A percentile compares a stretch with the other conserved stretches of the same genome.
Evolutionary conservation across 2,888 invertebrate species (phyloP).

Genomic region (Thera britannica): DNA sequence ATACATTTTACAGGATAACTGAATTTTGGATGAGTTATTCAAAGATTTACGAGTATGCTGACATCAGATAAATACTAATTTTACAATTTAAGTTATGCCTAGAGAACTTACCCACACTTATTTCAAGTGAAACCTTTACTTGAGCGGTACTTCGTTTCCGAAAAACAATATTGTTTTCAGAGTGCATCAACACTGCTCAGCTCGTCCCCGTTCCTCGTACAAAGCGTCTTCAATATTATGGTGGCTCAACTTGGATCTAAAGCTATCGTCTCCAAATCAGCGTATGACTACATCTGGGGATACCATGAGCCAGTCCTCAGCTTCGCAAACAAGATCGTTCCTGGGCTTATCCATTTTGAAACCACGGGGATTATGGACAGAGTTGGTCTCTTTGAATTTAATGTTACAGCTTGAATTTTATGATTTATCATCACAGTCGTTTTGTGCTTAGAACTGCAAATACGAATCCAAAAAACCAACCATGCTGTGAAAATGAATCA

Average conservation of each 20-base stretch:
- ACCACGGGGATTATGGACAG: constrained; percentile 90
- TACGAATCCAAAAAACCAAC: neutral
- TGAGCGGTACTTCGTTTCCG: too few relatives aligned
- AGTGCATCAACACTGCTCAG: constrained; percentile 74
- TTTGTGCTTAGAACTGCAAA: too few relatives aligned
- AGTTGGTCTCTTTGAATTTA: constrained; percentile 66
- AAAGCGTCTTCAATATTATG: constrained; percentile 85
- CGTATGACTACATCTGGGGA: constrained; percentile 49
- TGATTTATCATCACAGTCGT: too few relatives aligned
- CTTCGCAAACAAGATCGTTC: constrained; percentile 54
- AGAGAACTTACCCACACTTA: too few relatives aligned
- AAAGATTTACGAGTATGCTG: too few relatives aligned
- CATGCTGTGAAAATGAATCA: too few relatives aligned
- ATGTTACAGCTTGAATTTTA: neutral
- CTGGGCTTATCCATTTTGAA: constrained; percentile 88
- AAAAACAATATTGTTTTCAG: constrained; percentile 37
- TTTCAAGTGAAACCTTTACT: too few relatives aligned
- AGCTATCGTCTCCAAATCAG: constrained; percentile 72
- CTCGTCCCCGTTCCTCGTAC: constrained; percentile 82
- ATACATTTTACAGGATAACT: too few relatives aligned
- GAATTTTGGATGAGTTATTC: too few relatives aligned
- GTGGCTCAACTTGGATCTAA: constrained; percentile 82
- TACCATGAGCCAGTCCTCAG: constrained; percentile 47
- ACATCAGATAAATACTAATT: too few relatives aligned
- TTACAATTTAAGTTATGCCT: too few relatives aligned